These are phyloP conservation scores for Ptilodon capucinus DNA, from an alignment of 2,888 invertebrate genomes.

Conservation along the genomic window DNA sequence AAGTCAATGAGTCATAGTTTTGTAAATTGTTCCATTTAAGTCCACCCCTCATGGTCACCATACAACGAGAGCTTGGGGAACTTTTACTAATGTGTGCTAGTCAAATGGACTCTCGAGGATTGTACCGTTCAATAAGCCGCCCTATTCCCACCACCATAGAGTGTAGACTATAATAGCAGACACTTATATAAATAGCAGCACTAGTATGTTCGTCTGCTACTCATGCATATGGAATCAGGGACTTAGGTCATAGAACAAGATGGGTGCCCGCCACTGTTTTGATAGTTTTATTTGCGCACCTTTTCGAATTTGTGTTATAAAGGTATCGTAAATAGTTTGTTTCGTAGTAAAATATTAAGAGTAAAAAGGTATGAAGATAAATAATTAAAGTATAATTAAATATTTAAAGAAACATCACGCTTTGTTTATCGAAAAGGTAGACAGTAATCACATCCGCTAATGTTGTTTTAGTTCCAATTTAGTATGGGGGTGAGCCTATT, in stretches of 20 bases:
- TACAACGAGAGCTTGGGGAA: constrained; percentile 60
- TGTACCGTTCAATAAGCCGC: constrained; percentile 55
- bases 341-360: constrained; percentile 21
- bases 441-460: too few relatives aligned
- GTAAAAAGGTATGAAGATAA: constrained; percentile 2
- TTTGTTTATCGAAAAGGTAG: too few relatives aligned
- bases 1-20: not conserved
- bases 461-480: too few relatives aligned
- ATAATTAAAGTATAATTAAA: too few relatives aligned
- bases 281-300: constrained; percentile 46
- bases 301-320: constrained; percentile 37
- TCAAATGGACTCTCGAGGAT: constrained; percentile 78
- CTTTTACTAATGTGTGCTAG: constrained; percentile 81
- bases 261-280: constrained; percentile 37
- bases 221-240: constrained; percentile 80
- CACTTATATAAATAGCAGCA: constrained; percentile 50
- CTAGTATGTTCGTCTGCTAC: constrained; percentile 55
- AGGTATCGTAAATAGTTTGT: constrained; percentile 29
- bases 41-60: constrained; percentile 47
- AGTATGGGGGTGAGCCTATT: too few relatives aligned
- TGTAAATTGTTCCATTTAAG: constrained; percentile 17
- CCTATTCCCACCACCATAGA: constrained; percentile 48
- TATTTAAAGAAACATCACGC: too few relatives aligned
- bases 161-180: constrained; percentile 47
- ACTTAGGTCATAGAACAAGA: constrained; percentile 70